phyloP scores from a whole-genome alignment of 2,113 vertebrate genomes.

The Paracanthobrama guichenoti region DNA sequence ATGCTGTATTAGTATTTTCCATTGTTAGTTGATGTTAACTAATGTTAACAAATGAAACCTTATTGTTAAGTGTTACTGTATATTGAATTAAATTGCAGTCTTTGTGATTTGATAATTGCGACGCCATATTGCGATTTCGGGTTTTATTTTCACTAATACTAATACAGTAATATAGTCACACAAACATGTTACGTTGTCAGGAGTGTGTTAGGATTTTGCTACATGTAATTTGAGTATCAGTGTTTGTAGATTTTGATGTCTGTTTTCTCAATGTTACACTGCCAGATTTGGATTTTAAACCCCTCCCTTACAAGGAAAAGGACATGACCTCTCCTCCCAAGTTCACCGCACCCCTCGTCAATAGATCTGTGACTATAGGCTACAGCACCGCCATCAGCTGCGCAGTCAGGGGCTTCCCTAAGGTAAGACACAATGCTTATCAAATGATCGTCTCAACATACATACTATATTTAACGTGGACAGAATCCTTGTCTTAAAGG shows the following conservation, averaged over 20 bases:
- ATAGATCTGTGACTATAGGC: slow-evolving; percentile 82
- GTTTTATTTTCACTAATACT: background rate
- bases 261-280: background rate
- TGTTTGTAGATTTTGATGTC: background rate
- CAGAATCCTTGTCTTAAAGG: background rate
- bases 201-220: too few relatives aligned
- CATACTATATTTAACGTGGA: background rate
- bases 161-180: background rate
- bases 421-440: slow-evolving; percentile 67
- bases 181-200: background rate
- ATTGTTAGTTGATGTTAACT: too few relatives aligned
- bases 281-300: slow-evolving; percentile 73
- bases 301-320: slow-evolving; percentile 74
- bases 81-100: too few relatives aligned
- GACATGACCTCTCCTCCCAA: slow-evolving; percentile 80
- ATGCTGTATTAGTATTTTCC: too few relatives aligned
- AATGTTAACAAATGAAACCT: too few relatives aligned
- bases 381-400: slow-evolving; percentile 87
- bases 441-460: too few relatives aligned
- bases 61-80: too few relatives aligned
- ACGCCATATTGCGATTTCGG: too few relatives aligned
- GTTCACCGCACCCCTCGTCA: slow-evolving; percentile 83
- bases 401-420: slow-evolving; percentile 81
- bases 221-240: background rate
- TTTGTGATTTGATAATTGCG: too few relatives aligned